Percentiles rank a stretch among this genome's conserved stretches.
Conservation (phyloP, 2,797 vertebrate genomes). For the Cheracebus regulus region DNA sequence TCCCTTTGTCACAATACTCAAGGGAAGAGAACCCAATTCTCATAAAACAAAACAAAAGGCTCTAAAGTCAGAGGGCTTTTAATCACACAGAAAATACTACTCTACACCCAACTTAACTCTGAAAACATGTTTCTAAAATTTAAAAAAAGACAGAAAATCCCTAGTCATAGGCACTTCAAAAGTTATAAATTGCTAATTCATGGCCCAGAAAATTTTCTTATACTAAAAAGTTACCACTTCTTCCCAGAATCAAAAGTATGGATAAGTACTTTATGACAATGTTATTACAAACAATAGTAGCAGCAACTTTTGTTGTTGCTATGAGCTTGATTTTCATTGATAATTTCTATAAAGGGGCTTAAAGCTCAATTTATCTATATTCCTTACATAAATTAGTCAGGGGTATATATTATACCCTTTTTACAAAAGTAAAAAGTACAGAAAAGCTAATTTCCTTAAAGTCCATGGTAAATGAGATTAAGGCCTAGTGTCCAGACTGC, state of each 20-base stretch:
- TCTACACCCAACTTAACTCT: background rate
- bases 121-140: background rate
- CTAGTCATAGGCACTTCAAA: background rate
- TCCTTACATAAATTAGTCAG: background rate
- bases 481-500: background rate
- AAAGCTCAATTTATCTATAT: background rate
- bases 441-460: background rate
- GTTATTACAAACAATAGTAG: background rate
- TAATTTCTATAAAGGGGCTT: background rate
- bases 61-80: background rate
- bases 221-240: background rate
- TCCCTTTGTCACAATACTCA: background rate
- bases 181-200: slow-evolving; percentile 12
- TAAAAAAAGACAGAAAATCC: background rate
- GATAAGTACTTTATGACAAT: background rate
- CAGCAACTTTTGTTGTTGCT: background rate
- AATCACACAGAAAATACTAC: background rate
- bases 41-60: background rate
- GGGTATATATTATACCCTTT: background rate
- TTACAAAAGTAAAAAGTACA: background rate
- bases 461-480: background rate
- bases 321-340: background rate
- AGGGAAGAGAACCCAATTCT: slow-evolving; percentile 4
- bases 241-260: background rate
- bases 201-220: background rate